Conservation (phyloP, 2,797 vertebrate species). For the Acipenser oxyrinchus region DNA sequence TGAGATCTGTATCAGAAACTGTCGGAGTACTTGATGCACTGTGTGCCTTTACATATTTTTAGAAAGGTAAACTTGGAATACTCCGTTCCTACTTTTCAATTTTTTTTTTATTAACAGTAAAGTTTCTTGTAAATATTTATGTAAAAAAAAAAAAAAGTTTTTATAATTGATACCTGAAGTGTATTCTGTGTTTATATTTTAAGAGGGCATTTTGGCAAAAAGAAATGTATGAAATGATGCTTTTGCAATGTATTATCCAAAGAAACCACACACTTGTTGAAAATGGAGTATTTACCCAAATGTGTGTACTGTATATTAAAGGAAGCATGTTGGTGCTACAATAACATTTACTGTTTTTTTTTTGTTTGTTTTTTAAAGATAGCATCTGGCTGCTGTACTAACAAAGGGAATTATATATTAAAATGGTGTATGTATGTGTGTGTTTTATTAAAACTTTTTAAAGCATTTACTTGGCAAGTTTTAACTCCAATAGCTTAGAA, state of each 20-base stretch:
- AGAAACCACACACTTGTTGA: conserved; percentile 47
- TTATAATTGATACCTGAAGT: conserved; percentile 63
- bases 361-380: conserved; percentile 26
- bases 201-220: conserved; percentile 36
- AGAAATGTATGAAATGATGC: conserved; percentile 39
- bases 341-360: conserved; percentile 38
- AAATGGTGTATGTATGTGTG: too few species aligned
- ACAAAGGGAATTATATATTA: conserved; percentile 14
- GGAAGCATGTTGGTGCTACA: conserved; percentile 54
- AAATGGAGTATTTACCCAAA: conserved; percentile 41
- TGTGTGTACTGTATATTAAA: conserved; percentile 45
- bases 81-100: conserved; percentile 22
- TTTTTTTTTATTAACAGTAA: conserved; percentile 58
- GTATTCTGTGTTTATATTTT: conserved; percentile 47
- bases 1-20: conserved; percentile 87
- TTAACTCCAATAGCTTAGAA: too few species aligned
- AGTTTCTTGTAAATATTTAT: conserved; percentile 70
- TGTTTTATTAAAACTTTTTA: too few species aligned
- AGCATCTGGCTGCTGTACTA: conserved; percentile 48
- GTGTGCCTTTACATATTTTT: conserved; percentile 71
- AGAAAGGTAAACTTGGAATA: conserved; percentile 49
- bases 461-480: too few species aligned
- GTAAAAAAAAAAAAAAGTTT: conserved; percentile 54
- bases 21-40: conserved; percentile 78
- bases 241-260: conserved; percentile 61